phyloP scores from a whole-genome alignment of 23 tunicate genomes.

The Phallusia fumigata region DNA sequence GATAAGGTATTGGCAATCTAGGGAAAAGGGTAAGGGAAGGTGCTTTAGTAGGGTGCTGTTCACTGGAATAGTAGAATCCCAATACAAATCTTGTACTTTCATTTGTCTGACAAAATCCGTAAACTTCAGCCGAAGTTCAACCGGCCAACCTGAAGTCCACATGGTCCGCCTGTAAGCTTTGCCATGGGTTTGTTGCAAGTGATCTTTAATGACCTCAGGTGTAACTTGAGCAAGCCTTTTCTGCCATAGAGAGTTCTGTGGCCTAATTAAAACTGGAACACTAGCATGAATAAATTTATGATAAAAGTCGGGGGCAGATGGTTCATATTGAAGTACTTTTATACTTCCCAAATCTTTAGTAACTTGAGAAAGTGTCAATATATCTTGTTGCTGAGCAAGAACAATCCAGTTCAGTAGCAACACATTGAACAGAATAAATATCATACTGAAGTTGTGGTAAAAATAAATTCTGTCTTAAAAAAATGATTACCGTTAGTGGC shows the following conservation, averaged over 20 bases:
- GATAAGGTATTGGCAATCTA: not conserved
- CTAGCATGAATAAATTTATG: constrained; percentile 13
- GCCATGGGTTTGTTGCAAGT: not conserved
- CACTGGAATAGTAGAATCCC: constrained; percentile 32
- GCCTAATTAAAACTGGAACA: constrained; percentile 27
- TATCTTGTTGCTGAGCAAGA: no score
- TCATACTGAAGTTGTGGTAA: no score
- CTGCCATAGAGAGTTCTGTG: constrained; percentile 7
- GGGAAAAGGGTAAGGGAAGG: constrained; percentile 18
- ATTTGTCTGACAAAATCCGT: not conserved
- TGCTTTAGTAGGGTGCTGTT: constrained; percentile 11
- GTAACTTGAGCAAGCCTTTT: not conserved
- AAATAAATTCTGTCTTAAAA: no score
- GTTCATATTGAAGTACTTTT: constrained; percentile 21
- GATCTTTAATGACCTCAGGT: constrained; percentile 1
- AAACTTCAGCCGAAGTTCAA: constrained; percentile 23
- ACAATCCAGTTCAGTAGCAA: no score
- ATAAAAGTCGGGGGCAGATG: constrained; percentile 21
- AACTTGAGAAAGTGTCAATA: not conserved
- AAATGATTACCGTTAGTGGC: no score
- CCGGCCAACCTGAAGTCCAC: constrained; percentile 31
- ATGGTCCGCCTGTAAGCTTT: constrained; percentile 27
- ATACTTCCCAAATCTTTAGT: not conserved
- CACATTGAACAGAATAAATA: no score
- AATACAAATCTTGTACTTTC: constrained; percentile 12